phyloP scores from a whole-genome alignment of 1,140 invertebrate genomes.

The Drosophila bocki region DNA sequence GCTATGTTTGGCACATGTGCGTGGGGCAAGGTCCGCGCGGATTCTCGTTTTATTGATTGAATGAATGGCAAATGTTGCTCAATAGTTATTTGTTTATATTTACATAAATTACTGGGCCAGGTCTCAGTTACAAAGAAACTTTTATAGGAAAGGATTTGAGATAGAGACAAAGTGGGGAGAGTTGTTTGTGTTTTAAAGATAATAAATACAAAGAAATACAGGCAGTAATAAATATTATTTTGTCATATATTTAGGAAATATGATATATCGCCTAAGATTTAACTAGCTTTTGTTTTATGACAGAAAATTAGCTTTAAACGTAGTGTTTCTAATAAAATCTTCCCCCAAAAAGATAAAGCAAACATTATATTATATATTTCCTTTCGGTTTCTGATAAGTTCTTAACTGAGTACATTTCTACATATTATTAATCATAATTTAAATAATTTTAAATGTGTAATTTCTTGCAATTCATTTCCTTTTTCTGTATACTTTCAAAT shows the following conservation, averaged over 20 bases:
- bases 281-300: neutral
- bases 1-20: slow-evolving; percentile 7
- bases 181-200: neutral
- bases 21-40: slow-evolving; percentile 18
- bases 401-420: too few relatives aligned
- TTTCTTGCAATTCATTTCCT: slow-evolving; percentile 1
- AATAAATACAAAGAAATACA: neutral
- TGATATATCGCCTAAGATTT: neutral
- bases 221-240: neutral
- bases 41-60: slow-evolving; percentile 42
- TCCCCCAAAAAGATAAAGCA: neutral
- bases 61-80: slow-evolving; percentile 12
- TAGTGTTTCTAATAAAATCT: neutral
- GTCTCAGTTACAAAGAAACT: neutral
- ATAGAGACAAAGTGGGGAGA: too few relatives aligned
- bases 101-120: slow-evolving; percentile 27
- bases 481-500: neutral
- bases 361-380: neutral
- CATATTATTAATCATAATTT: neutral
- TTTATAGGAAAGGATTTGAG: neutral
- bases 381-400: neutral
- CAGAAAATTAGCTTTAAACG: neutral
- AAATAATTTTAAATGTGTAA: neutral
- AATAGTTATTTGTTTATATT: slow-evolving; percentile 43
- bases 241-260: neutral